phyloP scores from a whole-genome alignment of 2,113 vertebrate species.

The Phaethornis superciliosus region DNA sequence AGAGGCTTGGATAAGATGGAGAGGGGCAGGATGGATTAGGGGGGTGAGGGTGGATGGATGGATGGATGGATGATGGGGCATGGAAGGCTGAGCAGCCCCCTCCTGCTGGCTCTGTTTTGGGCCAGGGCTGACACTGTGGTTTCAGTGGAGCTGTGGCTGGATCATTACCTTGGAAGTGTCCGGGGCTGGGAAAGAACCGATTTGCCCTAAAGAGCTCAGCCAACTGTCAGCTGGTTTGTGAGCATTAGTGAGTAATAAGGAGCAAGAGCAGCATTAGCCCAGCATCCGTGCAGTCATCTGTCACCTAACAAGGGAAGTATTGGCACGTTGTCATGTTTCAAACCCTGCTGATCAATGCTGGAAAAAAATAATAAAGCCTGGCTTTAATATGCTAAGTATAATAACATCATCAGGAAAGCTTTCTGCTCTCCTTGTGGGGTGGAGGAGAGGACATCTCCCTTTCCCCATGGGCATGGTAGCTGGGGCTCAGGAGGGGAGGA shows the following conservation, averaged over 20 bases:
- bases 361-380: not conserved
- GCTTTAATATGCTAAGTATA: no score
- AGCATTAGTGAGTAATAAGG: conserved; percentile 45
- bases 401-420: no score
- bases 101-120: no score
- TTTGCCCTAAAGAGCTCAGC: conserved; percentile 42
- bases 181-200: not conserved
- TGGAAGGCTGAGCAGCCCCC: no score
- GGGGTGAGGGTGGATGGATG: no score
- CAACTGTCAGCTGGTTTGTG: conserved; percentile 23
- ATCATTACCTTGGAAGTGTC: not conserved
- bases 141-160: no score
- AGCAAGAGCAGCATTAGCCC: conserved; percentile 38
- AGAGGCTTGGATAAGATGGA: no score
- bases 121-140: no score
- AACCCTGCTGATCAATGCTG: conserved; percentile 33
- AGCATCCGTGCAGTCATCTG: not conserved
- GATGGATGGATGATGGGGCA: no score
- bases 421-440: not conserved
- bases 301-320: conserved; percentile 34
- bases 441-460: not conserved
- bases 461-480: not conserved
- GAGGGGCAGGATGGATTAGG: no score
- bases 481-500: not conserved
- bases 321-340: conserved; percentile 59